Base-by-base conservation (phyloP, 2,797 vertebrate genomes). In the Sebastes diaconus region DNA sequence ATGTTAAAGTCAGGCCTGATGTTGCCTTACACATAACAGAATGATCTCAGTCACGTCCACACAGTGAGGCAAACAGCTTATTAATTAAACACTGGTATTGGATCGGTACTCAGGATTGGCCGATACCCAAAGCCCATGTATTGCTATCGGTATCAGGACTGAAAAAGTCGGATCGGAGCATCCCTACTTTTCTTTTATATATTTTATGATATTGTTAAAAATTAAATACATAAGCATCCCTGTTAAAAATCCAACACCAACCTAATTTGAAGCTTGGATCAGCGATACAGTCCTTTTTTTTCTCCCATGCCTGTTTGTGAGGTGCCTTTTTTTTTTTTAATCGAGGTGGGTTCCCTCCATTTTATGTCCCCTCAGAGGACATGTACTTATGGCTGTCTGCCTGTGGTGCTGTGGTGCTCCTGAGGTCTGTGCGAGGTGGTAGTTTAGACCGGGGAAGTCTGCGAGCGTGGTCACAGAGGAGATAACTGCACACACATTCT, bases 371-470 rank as follows among this genome's bases (percentile, higher is more conserved):
- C 75, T 89, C 46, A 63, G 87, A 90, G 88, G 81, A 90, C 85
- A 73, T 89, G 90, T 86, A 93, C 86, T 93, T 93, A 90, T 83
- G 91, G 91, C 89, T 79, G 91, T 94, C 92, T 91, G 93, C 84
- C 88, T 91, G 91, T 57, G 91, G 92, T 92, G 8, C 80, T 92
- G 92, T 46, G 94, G 93, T 84, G 88, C 88, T 91, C 84, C 88
- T 93, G 92, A 93, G 93, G 93, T 93, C 90, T 75, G 76, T 42
- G 84, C 52, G 79, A 91, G 91, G 91, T 84, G 84, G 89, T 92
- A 88, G 89, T 93, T 94, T 87, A 79, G 91, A 72, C 84, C 36
- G 18, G 71, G 74, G 84, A 84, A 88, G 88, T 73, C 87, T 80
- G 75, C 30, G 29, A 88, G 79, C 46, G 69, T 68, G 90, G 88